Percentiles rank a stretch among this genome's conserved stretches.
phyloP scores from a whole-genome alignment of 2,113 vertebrate genomes.

The Urocynchramus pylzowi region DNA sequence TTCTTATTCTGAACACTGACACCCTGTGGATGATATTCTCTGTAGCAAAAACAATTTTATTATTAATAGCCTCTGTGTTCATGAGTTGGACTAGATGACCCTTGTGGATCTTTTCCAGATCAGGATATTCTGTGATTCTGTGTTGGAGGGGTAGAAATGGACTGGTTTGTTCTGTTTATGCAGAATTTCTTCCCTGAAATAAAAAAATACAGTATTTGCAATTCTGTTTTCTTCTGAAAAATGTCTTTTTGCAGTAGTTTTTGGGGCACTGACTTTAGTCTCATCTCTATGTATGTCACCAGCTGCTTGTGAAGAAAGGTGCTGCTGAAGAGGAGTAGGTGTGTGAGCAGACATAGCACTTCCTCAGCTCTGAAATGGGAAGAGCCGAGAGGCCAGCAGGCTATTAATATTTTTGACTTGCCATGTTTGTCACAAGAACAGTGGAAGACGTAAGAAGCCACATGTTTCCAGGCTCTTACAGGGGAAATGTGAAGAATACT shows the following conservation, averaged over 20 bases:
- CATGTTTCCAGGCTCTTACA: not conserved
- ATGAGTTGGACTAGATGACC: not conserved
- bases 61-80: not conserved
- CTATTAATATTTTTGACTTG: constrained; percentile 21
- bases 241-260: not conserved
- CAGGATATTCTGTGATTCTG: not conserved
- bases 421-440: not conserved
- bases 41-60: not conserved
- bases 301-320: not conserved
- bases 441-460: constrained; percentile 3
- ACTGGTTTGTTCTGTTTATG: not conserved
- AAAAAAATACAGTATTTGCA: not conserved
- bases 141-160: not conserved
- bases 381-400: not conserved
- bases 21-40: not conserved
- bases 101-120: not conserved
- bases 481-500: constrained; percentile 14
- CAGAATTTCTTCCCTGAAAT: not conserved
- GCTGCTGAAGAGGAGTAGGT: not conserved
- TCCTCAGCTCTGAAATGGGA: not conserved
- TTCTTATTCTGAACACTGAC: not conserved
- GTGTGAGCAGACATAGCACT: not conserved
- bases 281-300: fast-evolving
- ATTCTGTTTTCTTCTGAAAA: not conserved
- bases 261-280: not conserved